phyloP scores from a whole-genome alignment of 2,888 invertebrate species.

The Tortricodes alternella region DNA sequence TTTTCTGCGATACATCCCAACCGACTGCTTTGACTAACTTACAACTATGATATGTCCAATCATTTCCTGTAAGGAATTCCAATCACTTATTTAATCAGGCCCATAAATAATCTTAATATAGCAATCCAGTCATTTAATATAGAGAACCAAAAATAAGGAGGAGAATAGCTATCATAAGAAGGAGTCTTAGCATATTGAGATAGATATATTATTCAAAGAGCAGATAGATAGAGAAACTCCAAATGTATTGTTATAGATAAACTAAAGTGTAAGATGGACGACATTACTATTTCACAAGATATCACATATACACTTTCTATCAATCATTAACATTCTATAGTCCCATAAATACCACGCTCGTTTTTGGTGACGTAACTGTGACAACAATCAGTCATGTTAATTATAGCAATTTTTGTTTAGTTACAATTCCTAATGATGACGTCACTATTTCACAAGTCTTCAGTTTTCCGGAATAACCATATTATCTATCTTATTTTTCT shows the following conservation, averaged over 20 bases:
- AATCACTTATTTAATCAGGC: conserved; percentile 9
- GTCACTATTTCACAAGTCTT: neutral
- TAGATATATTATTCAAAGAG: neutral
- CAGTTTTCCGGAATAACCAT: neutral
- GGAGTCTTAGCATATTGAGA: neutral
- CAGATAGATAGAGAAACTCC: too few relatives aligned
- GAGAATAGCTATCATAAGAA: neutral
- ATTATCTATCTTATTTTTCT: conserved; percentile 13
- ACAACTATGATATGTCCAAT: conserved; percentile 52
- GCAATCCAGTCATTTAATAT: too few relatives aligned
- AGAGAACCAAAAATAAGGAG: too few relatives aligned
- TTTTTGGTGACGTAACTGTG: too few relatives aligned
- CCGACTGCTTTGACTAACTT: conserved; percentile 22
- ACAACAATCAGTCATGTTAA: neutral
- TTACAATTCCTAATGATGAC: neutral
- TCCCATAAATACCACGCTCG: neutral
- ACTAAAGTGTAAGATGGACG: neutral
- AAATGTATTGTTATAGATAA: too few relatives aligned
- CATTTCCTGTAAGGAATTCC: conserved; percentile 41
- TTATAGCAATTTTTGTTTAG: neutral
- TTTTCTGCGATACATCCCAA: neutral
- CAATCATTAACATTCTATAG: neutral
- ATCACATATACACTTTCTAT: neutral
- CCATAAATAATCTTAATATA: too few relatives aligned
- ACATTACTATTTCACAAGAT: neutral